Conservation (phyloP, 2,888 invertebrate species). For the Ochlodes sylvanus region DNA sequence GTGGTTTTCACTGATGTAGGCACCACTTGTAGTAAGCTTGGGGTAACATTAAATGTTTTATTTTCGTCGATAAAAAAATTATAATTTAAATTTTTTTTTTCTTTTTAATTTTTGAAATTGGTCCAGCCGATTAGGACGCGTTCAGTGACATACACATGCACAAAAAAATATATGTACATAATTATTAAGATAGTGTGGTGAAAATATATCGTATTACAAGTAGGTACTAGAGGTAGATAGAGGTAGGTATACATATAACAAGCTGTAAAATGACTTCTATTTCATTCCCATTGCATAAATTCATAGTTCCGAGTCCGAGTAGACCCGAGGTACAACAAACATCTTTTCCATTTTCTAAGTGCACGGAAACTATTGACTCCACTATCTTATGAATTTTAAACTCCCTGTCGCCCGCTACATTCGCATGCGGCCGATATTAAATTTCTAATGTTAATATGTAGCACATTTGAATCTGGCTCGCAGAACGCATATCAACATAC, state of each 20-base stretch:
- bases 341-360: constrained; percentile 39
- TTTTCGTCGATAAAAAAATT: too few species aligned
- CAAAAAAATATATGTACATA: too few species aligned
- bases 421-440: constrained; percentile 35
- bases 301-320: constrained; percentile 7
- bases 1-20: too few species aligned
- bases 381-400: constrained; percentile 39
- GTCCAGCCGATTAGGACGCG: too few species aligned
- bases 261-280: background rate
- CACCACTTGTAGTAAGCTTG: too few species aligned
- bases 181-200: too few species aligned
- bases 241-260: background rate
- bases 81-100: too few species aligned
- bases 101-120: too few species aligned
- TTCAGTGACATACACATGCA: too few species aligned
- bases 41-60: too few species aligned
- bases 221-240: background rate
- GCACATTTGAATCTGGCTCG: constrained; percentile 35
- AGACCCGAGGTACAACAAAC: constrained; percentile 20
- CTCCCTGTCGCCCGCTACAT: constrained; percentile 30
- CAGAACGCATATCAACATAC: constrained; percentile 43
- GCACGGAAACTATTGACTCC: constrained; percentile 37
- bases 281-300: constrained; percentile 14
- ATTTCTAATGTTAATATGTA: constrained; percentile 39
- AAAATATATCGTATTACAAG: too few species aligned